Evolutionary conservation across 2,113 vertebrate genomes (phyloP), one percentile per base, ranked within the genome.

Genomic region (Heterocephalus glaber): DNA sequence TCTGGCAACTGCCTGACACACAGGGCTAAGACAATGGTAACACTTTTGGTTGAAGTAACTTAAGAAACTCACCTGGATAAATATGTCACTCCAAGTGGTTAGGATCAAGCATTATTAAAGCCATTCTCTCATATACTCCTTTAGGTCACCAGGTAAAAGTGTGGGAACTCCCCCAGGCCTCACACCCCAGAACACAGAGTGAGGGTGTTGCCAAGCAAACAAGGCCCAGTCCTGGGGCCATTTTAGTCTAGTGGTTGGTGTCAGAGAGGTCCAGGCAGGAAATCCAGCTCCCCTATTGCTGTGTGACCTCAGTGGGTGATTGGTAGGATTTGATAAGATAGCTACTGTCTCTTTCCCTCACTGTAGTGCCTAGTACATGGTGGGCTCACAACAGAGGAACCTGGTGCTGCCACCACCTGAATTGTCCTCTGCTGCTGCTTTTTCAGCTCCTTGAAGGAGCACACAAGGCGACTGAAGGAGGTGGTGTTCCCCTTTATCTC

Each of bases 41-140:
- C 22, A 83, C 33, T 3, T 74, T 84, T 61, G 74, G n/a, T 60
- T 88, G 26, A 77, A 61, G 14, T 54, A 66, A 58, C 76, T 70
- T 30, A 60, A 94, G 58, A 70, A 84, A 74, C 22, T 66, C 60
- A 70, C 41, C 30, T 63, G 44, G 76, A 86, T 89, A 85, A 58
- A 38, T 33, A 47, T 7, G 16, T 49, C 80, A 13, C 9, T 63
- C 56, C 13, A 35, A 63, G 35, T 74, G 66, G 56, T 14, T 47
- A 60, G 58, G n/a, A 85, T 77, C 28, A 38, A 63, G 90, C 54
- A 49, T 41, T 13, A 70, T 63, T n/a, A n/a, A n/a, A n/a, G n/a
- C n/a, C n/a, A n/a, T n/a, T n/a, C n/a, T n/a, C n/a, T n/a, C n/a
- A n/a, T 85, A 38, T 38, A 16, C 8, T 72, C 63, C 79, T 90